Percentiles rank a stretch among this genome's conserved stretches.
These are phyloP conservation scores for Colaptes auratus DNA, from an alignment of 2,113 vertebrate genomes.

Conservation along the genomic window DNA sequence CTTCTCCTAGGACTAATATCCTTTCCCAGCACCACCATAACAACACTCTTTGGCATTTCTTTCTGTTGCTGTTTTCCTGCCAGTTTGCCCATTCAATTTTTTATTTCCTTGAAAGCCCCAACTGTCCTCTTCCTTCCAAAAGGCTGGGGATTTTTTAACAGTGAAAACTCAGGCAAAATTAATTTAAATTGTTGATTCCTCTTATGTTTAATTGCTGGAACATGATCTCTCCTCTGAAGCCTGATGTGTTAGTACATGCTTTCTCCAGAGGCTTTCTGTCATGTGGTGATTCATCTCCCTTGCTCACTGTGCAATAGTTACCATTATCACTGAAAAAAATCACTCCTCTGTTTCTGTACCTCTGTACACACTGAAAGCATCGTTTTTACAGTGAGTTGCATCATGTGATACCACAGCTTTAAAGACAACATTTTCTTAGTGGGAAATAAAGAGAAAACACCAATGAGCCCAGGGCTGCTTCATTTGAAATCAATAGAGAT, in stretches of 20 bases:
- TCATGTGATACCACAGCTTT: constrained; percentile 60
- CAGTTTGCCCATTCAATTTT: not conserved
- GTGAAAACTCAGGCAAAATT: constrained; percentile 4
- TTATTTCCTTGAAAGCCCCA: not conserved
- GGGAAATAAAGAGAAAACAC: not conserved
- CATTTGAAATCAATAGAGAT: not conserved
- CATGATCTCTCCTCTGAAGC: not conserved
- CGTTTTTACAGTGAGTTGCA: constrained; percentile 61
- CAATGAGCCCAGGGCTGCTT: not conserved
- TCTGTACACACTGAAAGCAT: not conserved
- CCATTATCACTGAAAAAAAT: not conserved
- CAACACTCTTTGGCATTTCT: not conserved
- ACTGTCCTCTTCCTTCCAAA: not conserved
- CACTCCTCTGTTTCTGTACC: not conserved
- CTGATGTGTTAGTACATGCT: not conserved
- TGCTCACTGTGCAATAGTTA: not conserved
- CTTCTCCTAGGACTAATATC: not conserved
- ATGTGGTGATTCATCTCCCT: not conserved
- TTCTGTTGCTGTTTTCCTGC: constrained; percentile 5
- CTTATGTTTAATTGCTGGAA: not conserved
- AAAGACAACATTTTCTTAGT: constrained; percentile 24
- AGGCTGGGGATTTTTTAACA: not conserved
- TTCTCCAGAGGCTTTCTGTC: not conserved
- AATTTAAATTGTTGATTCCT: not conserved
- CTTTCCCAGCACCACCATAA: constrained; percentile 21